Base-by-base conservation (phyloP, 2,113 vertebrate species). In the Columba livia region DNA sequence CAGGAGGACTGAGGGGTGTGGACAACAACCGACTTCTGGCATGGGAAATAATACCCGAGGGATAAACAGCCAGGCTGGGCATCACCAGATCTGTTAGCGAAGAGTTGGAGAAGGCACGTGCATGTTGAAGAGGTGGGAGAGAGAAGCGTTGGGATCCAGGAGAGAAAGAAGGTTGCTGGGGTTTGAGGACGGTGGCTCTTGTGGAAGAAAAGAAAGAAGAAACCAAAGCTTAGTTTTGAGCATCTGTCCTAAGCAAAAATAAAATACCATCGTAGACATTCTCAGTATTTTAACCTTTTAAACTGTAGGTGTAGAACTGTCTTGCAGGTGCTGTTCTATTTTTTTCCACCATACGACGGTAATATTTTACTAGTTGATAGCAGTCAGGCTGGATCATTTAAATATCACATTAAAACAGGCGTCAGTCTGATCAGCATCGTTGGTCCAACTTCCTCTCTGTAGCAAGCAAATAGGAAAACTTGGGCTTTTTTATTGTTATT, bases 1-100 rank as follows among this genome's bases (percentile, higher is more conserved):
- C 98, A 98, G 96, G 98, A 99, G 75, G 50, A 98, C 42, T 97
- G 88, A 97, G 40, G 70, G 56, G n/a, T 83, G 34, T 88, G 88
- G 73, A 47, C 81, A 62, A 36, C 65, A 14, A 19, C 42, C 69
- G 89, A 87, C 42, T 70, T 85, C 48, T 67, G 53, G 56, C 34
- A 18, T 64, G 31, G 14, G 72, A 57, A 85, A 88, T 44, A 81
- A 69, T 86, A 77, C 21, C 42, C 23, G 84, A 97, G 88, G 88
- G 79, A 65, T 75, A 64, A 86, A 50, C 50, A 77, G 56, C 75
- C 80, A 84, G 84, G 77, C 29, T 23, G n/a, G 70, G 31, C 15
- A 47, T 66, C 3, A 9, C 79, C 67, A 75, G 53, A 44, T 86
- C 88, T 94, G 95, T 85, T 92, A 72, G 81, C 80, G 79, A 75